Conservation (phyloP, 1,140 invertebrate genomes). For the Lucilia sericata region DNA sequence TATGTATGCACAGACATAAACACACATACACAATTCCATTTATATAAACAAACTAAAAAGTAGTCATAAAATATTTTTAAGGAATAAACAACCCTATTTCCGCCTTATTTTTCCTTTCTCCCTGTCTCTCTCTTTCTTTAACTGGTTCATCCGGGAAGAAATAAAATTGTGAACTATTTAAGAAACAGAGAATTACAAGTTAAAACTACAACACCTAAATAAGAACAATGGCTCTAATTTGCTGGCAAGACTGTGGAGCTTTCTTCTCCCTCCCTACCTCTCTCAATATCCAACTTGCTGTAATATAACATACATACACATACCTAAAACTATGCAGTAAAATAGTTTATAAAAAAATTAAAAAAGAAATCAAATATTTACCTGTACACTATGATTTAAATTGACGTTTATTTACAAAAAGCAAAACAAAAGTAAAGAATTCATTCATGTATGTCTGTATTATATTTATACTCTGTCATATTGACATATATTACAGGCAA, state of each 20-base stretch:
- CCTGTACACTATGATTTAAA: slow-evolving; percentile 33
- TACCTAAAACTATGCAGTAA: background rate
- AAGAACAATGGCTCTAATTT: background rate
- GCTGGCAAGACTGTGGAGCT: too few species aligned
- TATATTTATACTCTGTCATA: background rate
- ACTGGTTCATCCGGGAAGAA: background rate
- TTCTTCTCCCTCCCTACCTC: too few species aligned
- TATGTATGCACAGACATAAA: background rate
- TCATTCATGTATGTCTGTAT: background rate
- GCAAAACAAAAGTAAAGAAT: background rate
- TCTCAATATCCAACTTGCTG: background rate
- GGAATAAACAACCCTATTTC: background rate
- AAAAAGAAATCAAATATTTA: slow-evolving; percentile 18
- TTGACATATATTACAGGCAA: background rate
- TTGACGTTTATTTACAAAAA: slow-evolving; percentile 33
- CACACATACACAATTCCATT: too few species aligned
- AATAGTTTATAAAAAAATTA: background rate
- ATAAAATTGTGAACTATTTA: background rate
- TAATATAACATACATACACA: background rate
- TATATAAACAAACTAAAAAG: too few species aligned
- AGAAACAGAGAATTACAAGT: background rate
- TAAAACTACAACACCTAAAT: background rate
- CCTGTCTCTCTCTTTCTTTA: background rate
- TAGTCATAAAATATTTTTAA: too few species aligned
- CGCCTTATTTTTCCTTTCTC: background rate